phyloP scores from a whole-genome alignment of 1,140 invertebrate genomes.

The Leptinotarsa texana region DNA sequence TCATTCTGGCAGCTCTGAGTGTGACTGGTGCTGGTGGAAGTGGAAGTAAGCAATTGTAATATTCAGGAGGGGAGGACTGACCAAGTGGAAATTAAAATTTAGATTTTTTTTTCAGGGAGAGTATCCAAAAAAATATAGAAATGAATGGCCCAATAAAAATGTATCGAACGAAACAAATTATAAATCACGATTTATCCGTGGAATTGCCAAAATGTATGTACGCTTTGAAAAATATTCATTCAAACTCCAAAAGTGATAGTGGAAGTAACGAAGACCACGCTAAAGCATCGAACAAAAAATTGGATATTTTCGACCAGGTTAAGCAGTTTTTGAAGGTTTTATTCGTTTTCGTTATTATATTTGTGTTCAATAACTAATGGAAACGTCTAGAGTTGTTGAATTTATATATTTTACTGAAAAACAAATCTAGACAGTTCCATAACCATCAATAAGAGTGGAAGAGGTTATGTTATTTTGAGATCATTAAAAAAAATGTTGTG shows the following conservation, averaged over 20 bases:
- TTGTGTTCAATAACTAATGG: not conserved
- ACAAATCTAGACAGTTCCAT: too few species aligned
- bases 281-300: slow-evolving; percentile 55
- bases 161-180: slow-evolving; percentile 62
- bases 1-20: too few species aligned
- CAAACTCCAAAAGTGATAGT: slow-evolving; percentile 40
- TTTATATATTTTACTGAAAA: too few species aligned
- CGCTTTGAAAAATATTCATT: slow-evolving; percentile 64
- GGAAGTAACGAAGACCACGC: slow-evolving; percentile 47
- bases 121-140: not conserved
- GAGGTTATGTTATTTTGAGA: too few species aligned
- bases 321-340: slow-evolving; percentile 71
- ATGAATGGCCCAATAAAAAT: slow-evolving; percentile 56
- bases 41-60: too few species aligned
- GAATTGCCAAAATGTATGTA: slow-evolving; percentile 65
- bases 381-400: too few species aligned
- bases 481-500: too few species aligned
- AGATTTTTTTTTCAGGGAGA: too few species aligned
- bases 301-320: slow-evolving; percentile 70
- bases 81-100: too few species aligned
- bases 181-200: slow-evolving; percentile 57
- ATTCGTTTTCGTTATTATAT: slow-evolving; percentile 40
- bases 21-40: too few species aligned
- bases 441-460: too few species aligned
- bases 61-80: too few species aligned